Conservation (phyloP, 2,888 invertebrate genomes). For the Endotricha flammealis region DNA sequence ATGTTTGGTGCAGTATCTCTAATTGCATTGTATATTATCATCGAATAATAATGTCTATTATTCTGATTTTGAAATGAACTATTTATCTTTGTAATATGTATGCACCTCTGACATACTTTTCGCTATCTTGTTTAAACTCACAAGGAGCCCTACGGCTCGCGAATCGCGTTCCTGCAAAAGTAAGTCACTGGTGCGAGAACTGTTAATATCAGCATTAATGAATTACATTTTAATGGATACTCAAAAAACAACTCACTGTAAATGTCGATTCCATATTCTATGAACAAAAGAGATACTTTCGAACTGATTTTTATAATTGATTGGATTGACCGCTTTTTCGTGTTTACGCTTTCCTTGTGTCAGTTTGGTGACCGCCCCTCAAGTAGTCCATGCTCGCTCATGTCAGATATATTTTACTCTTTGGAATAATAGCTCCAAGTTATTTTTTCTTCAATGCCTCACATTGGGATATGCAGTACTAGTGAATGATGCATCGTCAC, state of each 20-base stretch:
- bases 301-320: constrained; percentile 70
- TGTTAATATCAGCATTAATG: constrained; percentile 45
- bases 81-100: constrained; percentile 42
- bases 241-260: constrained; percentile 76
- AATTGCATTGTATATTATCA: constrained; percentile 76
- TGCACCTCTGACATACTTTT: constrained; percentile 53
- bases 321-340: constrained; percentile 80
- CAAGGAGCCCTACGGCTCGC: too few relatives aligned
- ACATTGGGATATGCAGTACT: constrained; percentile 76
- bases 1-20: constrained; percentile 76
- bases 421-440: constrained; percentile 70
- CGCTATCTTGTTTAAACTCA: not conserved
- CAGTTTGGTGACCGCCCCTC: constrained; percentile 77
- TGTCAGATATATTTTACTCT: constrained; percentile 69
- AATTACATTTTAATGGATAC: constrained; percentile 54
- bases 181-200: constrained; percentile 45
- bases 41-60: constrained; percentile 58
- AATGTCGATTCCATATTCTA: constrained; percentile 48
- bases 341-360: constrained; percentile 81
- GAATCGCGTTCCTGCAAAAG: constrained; percentile 26
- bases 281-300: constrained; percentile 58
- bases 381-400: constrained; percentile 78
- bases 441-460: constrained; percentile 74
- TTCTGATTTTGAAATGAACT: constrained; percentile 48
- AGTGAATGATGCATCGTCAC: constrained; percentile 78